Evolutionary conservation across 30 jellyfish, hydroid and myxozoan species (phyloP), one percentile per base, ranked within the genome.

Genomic region (Cassiopea andromeda): DNA sequence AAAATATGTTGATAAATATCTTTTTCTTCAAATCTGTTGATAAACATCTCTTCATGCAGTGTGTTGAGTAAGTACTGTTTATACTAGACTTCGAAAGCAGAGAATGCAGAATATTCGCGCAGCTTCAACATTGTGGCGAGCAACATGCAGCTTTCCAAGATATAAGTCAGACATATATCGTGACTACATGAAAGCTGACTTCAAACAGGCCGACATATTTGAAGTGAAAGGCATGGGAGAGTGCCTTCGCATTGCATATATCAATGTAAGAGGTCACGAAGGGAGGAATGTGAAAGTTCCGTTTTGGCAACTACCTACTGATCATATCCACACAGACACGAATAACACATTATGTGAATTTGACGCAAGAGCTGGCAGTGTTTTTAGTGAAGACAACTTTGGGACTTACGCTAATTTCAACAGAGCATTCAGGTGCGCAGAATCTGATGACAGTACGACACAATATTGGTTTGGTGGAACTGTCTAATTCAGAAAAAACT

Each of bases 91-190:
- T 7, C 1, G 78, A 38, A 16, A 16, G 46, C 64, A 46, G 13
- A 57, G 79, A 80, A 60, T 80, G 88, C 38, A 59, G n/a, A n/a
- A 44, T 49, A n/a, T 80, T 19, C 75, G 76, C 5, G 19, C 79
- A 10, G n/a, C 60, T 38, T 80, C 88, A 58, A 19, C 79, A 1
- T 44, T 50, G 57, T 80, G 88, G 88, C 46, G 88, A 80, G 80
- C 79, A 6, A 80, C 88, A 27, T 80, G 88, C 88, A 80, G 73
- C 64, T 59, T 58, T 46, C 78, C 45, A 58, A 38, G 60, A 16
- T 7, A 60, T 43, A 27, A 68, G 2, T 48, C 69, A 8, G 60
- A 38, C 17, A 59, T 80, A 10, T 59, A 18, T 9, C 78, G 54
- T 13, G 88, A 80, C 46, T 80, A 80, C 18, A 60, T 80, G 1